These are phyloP conservation scores for Misgurnus mizolepis DNA, from an alignment of 2,113 vertebrate genomes.

Conservation along the genomic window DNA sequence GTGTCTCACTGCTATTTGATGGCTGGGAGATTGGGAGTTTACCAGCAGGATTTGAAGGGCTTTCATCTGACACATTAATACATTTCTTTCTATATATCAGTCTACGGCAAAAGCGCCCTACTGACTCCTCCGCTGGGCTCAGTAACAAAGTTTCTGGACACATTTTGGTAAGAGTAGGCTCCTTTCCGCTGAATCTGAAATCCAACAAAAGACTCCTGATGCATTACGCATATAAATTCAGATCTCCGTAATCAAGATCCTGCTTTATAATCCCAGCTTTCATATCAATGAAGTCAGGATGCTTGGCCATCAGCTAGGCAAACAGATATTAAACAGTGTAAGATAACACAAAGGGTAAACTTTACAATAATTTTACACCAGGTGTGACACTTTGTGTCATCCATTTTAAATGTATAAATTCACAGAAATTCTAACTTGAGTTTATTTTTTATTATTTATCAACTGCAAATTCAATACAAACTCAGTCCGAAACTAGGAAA, in stretches of 20 bases:
- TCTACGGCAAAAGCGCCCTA: conserved; percentile 3
- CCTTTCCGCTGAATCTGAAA: not conserved
- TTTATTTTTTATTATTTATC: too few relatives aligned
- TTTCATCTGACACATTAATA: not conserved
- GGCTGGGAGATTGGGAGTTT: not conserved
- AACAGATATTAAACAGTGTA: not conserved
- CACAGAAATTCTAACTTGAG: too few relatives aligned
- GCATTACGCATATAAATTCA: not conserved
- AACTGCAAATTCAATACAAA: too few relatives aligned
- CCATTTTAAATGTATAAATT: too few relatives aligned
- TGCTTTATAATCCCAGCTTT: conserved; percentile 1
- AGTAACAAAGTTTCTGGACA: not conserved
- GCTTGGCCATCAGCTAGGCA: not conserved
- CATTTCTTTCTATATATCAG: conserved; percentile 14
- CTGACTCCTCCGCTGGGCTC: not conserved
- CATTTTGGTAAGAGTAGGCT: not conserved
- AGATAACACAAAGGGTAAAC: not conserved
- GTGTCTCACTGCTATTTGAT: not conserved
- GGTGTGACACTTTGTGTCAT: too few relatives aligned
- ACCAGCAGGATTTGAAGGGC: not conserved
- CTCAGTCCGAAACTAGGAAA: not conserved
- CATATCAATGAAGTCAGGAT: not conserved
- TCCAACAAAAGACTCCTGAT: not conserved
- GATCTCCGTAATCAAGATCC: not conserved
- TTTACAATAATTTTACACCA: too few relatives aligned